Base-by-base conservation (phyloP, 2,113 vertebrate genomes). In the Anas platyrhynchos region DNA sequence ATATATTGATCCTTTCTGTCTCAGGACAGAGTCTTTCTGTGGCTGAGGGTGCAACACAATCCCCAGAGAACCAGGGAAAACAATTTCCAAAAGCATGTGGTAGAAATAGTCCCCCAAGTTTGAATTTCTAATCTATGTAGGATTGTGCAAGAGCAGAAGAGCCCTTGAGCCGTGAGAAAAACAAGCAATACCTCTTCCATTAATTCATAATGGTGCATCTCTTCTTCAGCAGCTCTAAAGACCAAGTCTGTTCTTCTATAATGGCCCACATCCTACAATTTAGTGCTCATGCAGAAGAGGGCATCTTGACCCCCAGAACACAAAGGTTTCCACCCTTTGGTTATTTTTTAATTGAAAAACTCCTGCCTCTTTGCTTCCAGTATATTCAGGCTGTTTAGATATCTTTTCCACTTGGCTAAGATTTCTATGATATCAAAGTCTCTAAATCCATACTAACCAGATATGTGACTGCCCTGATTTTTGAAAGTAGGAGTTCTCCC, bases 271-370 rank as follows among this genome's bases (percentile, higher is more conserved):
- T 46, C 67, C 44, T 52, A 3, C 46, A 78, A 23, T 10, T 63
- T 31, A 44, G 10, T 25, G 15, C 5, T 38, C 25, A 52, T 0
- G 2, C 58, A 12, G 4, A 0, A 25, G 15, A 71, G 2, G 5
- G n/a, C 59, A 20, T 0, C 32, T 36, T 71, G 36, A 59, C 9
- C 5, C 43, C 54, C 82, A 4, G 8, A 65, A 3, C 11, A 76
- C 32, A 68, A 79, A 23, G 12, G 1, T 72, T 96, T 77, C 58
- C n/a, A 65, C 11, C 4, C 4, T 69, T 31, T 3, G 11, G 5
- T 1, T 75, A 2, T 52, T 71, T 62, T 65, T 17, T 41, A 58
- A 1, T 48, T 34, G 38, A 72, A 83, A 72, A 59, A 6, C 8
- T 13, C 6, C 22, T 14, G 3, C 3, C 1, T 73, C 25, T 73